Evolutionary conservation across 2,797 vertebrate species (phyloP), one percentile per base, ranked within the genome.

Genomic region (Acrocephalus scirpaceus): DNA sequence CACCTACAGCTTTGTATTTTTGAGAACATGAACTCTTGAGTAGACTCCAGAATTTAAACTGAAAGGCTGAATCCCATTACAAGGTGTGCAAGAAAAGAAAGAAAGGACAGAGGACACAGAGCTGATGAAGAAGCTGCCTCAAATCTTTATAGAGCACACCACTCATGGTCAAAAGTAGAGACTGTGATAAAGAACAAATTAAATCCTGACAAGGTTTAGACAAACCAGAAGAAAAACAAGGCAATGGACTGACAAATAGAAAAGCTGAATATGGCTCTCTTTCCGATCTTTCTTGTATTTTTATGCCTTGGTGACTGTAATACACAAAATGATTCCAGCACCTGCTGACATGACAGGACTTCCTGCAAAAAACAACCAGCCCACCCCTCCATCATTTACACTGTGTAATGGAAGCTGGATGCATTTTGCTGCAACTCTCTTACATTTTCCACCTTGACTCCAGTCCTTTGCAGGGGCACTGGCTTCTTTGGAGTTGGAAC

Each of bases 401-500:
- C 5, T 45, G 56, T 30, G 26, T 23, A 26, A 34, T 3, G 16
- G 56, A 67, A 34, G 19, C n/a, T 50, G 51, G 30, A 44, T 34
- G 36, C 23, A 26, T 72, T 83, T 73, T 61, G 51, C 40, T 42
- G 30, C 30, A 42, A 11, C 16, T 54, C 1, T 74, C 98, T 97
- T 97, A 98, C 98, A 29, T 97, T 95, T 87, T 92, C 96, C 10
- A 16, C 51, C 62, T 88, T 97, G 57, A 36, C 62, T 76, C 72
- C 88, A 0, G 96, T 95, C 92, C 96, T 97, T 53, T 98, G 97
- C 78, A 97, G 88, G 8, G 96, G 73, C 26, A 91, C 76, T 29
- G 97, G 97, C 92, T 97, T 98, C 97, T 97, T 98, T 3, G 81
- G 40, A 38, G 94, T 53, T 21, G 98, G 98, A 83, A 98, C 97